These are phyloP conservation scores for Dioctria rufipes DNA, from an alignment of 2,888 invertebrate genomes.

Conservation along the genomic window DNA sequence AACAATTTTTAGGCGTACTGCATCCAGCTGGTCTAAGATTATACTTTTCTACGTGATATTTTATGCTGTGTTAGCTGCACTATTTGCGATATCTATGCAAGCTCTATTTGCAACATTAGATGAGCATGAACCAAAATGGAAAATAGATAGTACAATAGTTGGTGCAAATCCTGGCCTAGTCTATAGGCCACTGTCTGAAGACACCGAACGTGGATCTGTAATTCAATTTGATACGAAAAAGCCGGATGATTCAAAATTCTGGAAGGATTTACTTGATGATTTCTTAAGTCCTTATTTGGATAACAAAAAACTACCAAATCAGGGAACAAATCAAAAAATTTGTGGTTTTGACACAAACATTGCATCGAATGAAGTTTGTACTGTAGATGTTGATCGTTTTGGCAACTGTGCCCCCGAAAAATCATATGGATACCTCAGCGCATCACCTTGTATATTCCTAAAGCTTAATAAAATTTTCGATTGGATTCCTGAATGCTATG, in stretches of 20 bases:
- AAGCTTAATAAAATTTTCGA: constrained; percentile 88
- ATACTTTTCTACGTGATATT: constrained; percentile 89
- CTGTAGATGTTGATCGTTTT: constrained; percentile 70
- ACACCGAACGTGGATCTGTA: constrained; percentile 75
- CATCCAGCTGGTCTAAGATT: constrained; percentile 75
- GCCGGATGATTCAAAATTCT: constrained; percentile 72
- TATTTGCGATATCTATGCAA: constrained; percentile 91
- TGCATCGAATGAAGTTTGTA: constrained; percentile 73
- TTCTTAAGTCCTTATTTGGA: constrained; percentile 75
- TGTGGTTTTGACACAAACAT: constrained; percentile 74
- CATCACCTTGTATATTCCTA: constrained; percentile 87
- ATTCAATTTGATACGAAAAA: constrained; percentile 76
- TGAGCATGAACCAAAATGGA: constrained; percentile 81
- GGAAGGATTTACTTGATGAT: constrained; percentile 73
- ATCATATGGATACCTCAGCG: constrained; percentile 80
- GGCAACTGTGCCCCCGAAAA: constrained; percentile 73
- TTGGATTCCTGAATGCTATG: constrained; percentile 81
- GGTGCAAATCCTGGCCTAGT: constrained; percentile 78
- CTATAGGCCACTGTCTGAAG: constrained; percentile 75
- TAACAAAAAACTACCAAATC: constrained; percentile 67
- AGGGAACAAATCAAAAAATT: constrained; percentile 73
- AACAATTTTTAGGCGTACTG: constrained; percentile 67
- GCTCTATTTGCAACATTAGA: constrained; percentile 83
- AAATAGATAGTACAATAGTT: constrained; percentile 83
- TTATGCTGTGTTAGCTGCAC: constrained; percentile 85